Percentiles rank a stretch among this genome's conserved stretches.
Evolutionary conservation across 1,140 invertebrate species (phyloP).

Genomic region (Drosophila pachea): DNA sequence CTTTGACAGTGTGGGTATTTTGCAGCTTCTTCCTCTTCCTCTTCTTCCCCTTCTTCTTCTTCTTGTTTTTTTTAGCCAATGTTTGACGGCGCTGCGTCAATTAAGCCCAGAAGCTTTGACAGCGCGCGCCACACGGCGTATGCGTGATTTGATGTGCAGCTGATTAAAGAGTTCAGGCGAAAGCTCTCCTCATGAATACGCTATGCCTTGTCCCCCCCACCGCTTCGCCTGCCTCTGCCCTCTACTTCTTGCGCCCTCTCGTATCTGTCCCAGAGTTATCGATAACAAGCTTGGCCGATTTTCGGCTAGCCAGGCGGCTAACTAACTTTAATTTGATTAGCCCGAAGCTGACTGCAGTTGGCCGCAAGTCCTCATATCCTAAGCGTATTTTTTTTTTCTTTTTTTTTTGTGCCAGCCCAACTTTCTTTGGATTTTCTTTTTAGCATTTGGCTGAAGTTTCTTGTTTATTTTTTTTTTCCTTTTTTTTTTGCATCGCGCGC

Average conservation of each 20-base stretch:
- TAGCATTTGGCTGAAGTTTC: too few relatives aligned
- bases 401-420: background rate
- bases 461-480: background rate
- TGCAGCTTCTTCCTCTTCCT: conserved; percentile 19
- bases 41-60: background rate
- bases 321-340: too few relatives aligned
- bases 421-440: conserved; percentile 12
- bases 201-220: too few relatives aligned
- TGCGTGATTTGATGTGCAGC: conserved; percentile 40
- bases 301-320: too few relatives aligned
- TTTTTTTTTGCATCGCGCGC: background rate
- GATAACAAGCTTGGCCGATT: too few relatives aligned
- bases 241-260: too few relatives aligned
- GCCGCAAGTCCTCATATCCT: background rate
- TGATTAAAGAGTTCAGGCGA: background rate
- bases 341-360: background rate
- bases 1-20: background rate
- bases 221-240: too few relatives aligned
- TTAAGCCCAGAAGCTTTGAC: conserved; percentile 44
- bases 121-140: conserved; percentile 45
- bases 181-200: too few relatives aligned
- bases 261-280: too few relatives aligned
- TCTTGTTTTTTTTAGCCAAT: conserved; percentile 10
- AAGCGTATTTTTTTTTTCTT: background rate
- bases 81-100: conserved; percentile 44